Base-by-base conservation (phyloP, 2,113 vertebrate species). In the Myodes glareolus region DNA sequence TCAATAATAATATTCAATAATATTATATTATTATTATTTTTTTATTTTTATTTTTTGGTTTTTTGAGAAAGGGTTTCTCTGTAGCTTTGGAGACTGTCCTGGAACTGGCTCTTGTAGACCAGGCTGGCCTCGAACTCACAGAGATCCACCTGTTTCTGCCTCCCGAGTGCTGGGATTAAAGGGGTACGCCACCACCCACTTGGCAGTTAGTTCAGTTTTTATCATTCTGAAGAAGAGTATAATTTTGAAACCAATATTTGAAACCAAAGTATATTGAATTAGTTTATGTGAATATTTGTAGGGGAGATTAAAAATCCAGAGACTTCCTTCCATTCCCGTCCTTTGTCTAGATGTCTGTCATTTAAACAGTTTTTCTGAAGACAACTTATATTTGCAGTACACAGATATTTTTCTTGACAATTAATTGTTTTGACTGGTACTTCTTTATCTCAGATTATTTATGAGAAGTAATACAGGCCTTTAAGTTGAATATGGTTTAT, bases 261-360 rank as follows among this genome's bases (percentile, higher is more conserved):
- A 73, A 94, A 31, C 17, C 88, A 23, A 90, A 92, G 88, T 82
- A 27, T 91, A 75, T 52, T 68, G 52, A 91, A 65, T 94, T 78
- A 88, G 8, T 47, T 75, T 87, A 45, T 52, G 5, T 80, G n/a
- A 80, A 21, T 85, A 31, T 88, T 95, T 96, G 10, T 7, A 91
- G 25, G 21, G 80, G n/a, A 85, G 39, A 63, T n/a, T 90, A 89
- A 96, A 96, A 95, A 89, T 93, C 3, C 16, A 90, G 4, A 58
- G 0, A 89, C 39, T 52, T 61, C 0, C n/a, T 94, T 85, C 29
- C 88, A 16, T 88, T 16, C 81, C 29, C 58, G 0, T 90, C 36
- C 27, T 97, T 86, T 96, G 76, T 93, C 67, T 23, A 84, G 72
- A 47, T 85, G 47, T 39, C 33, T 90, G 3, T 91, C 58, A 39